Evolutionary conservation across 2,113 vertebrate genomes (phyloP).

Genomic region (Ammodytes marinus): DNA sequence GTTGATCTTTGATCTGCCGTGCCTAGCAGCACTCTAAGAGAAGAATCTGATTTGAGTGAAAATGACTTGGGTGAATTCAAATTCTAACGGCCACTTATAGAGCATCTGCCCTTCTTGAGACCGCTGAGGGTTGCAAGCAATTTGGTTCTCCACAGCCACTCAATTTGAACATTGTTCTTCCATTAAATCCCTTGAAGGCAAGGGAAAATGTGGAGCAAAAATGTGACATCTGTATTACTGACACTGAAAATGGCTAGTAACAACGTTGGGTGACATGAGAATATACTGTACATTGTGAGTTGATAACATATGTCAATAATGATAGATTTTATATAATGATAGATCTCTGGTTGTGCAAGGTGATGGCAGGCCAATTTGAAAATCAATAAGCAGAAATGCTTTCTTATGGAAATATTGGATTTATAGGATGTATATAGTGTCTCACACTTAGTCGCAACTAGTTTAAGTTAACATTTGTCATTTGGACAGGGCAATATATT

Average conservation of each 20-base stretch:
- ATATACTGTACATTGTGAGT: background rate
- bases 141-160: conserved; percentile 63
- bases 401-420: background rate
- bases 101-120: conserved; percentile 62
- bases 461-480: background rate
- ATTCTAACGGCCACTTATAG: conserved; percentile 72
- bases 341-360: background rate
- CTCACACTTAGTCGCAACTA: background rate
- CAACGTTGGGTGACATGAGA: conserved; percentile 1
- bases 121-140: conserved; percentile 47
- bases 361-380: background rate
- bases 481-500: background rate
- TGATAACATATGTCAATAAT: background rate
- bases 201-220: conserved; percentile 48
- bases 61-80: conserved; percentile 68
- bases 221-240: conserved; percentile 37
- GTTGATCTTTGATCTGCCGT: conserved; percentile 72
- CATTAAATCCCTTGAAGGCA: conserved; percentile 59
- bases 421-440: background rate
- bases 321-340: background rate
- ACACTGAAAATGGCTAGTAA: conserved; percentile 32
- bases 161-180: conserved; percentile 60
- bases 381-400: background rate
- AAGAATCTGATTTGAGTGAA: conserved; percentile 55
- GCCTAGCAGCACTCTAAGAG: conserved; percentile 40